Base-by-base conservation (phyloP, 2,888 invertebrate genomes). In the Synergus itoensis region DNA sequence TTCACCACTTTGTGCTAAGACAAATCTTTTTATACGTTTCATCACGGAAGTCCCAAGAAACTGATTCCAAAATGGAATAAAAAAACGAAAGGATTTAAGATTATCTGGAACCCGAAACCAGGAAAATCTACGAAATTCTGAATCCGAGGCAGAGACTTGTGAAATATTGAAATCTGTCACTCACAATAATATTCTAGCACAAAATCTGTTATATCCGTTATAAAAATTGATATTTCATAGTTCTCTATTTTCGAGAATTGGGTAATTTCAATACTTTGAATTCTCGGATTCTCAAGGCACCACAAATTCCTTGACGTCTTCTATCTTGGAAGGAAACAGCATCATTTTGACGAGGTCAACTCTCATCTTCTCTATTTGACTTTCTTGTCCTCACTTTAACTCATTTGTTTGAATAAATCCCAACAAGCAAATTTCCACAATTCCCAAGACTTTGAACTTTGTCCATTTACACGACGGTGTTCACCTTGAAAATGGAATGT, bases 11-110 rank as follows among this genome's bases (percentile, higher is more conserved):
- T 90, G 86, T 14, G 89, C 90, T 80, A 93, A 86, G 43, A 93
- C 90, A 84, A 93, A 93, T 86, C 92, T 89, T 84, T 92, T 92
- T 79, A 92, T 89, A 28, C 91, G 89, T 83, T 83, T 90, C 91
- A 91, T 91, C 78, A 77, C 82, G 79, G 75, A 63, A 4, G 65
- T 53, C 53, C 18, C 65, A 65, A 77, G 65, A 77, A 77, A 67
- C 53, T 65, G 21, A 14, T 14, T 41, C 48, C 77, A 77, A 62
- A 77, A 36, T 18, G 28, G 36, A 48, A 9, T 9, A 36, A 60
- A 60, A 21, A 14, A 1, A n/a, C n/a, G 43, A 43, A 65, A 43
- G 41, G 40, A 43, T 4, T 67, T 45, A 1, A 67, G 28, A 67
- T 21, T 43, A 43, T 67, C 18, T 18, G 14, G 28, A 62, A 28